phyloP scores from a whole-genome alignment of 2,797 vertebrate species.

The Perodicticus potto region DNA sequence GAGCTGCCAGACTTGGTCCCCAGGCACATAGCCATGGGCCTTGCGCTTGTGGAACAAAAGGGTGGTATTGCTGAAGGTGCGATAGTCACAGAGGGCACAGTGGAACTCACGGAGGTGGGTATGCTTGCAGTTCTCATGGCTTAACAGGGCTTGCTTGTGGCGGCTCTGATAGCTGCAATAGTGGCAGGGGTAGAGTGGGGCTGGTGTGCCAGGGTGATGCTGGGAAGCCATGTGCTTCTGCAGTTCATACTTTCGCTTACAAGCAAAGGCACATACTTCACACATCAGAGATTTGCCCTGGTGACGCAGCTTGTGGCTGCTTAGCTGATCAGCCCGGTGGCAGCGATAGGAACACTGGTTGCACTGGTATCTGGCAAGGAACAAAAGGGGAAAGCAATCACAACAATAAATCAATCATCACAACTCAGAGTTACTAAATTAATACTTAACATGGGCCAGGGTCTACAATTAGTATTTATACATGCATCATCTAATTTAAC shows the following conservation, averaged over 20 bases:
- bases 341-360: constrained; percentile 97
- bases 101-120: constrained; percentile 94
- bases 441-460: neutral
- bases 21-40: constrained; percentile 94
- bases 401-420: neutral
- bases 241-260: constrained; percentile 97
- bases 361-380: constrained; percentile 93
- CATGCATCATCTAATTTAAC: neutral
- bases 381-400: neutral
- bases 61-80: constrained; percentile 96
- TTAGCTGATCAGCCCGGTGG: constrained; percentile 97
- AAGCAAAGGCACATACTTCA: constrained; percentile 96
- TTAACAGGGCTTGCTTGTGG: constrained; percentile 95
- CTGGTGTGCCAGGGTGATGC: constrained; percentile 87
- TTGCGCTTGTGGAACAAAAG: constrained; percentile 99
- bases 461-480: neutral
- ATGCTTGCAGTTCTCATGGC: constrained; percentile 98
- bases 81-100: constrained; percentile 95
- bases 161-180: constrained; percentile 95
- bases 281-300: constrained; percentile 97
- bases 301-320: constrained; percentile 98
- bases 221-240: constrained; percentile 96
- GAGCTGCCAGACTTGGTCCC: constrained; percentile 95
- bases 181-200: constrained; percentile 92
- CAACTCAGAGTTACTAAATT: neutral